phyloP scores from a whole-genome alignment of 2,888 invertebrate species.

The Marronus borbonicus region DNA sequence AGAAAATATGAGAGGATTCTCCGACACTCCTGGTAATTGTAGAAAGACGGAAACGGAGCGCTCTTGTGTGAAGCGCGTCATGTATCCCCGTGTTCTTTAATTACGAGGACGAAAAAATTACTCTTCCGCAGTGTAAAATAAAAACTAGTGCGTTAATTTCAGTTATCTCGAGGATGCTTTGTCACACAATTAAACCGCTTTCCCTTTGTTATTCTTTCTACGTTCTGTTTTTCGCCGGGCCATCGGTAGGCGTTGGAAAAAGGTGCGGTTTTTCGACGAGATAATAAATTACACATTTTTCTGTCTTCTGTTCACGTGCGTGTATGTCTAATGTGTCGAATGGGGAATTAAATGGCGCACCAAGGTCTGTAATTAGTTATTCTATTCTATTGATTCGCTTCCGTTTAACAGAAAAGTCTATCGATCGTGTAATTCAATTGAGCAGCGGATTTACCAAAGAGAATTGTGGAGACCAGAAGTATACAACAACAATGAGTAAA shows the following conservation, averaged over 20 bases:
- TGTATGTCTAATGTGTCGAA: slow-evolving; percentile 2
- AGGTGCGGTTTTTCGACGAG: slow-evolving; percentile 12
- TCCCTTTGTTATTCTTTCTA: slow-evolving; percentile 13
- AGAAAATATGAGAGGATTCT: slow-evolving; percentile 4
- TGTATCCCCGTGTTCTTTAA: background rate
- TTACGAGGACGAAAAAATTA: slow-evolving; percentile 12
- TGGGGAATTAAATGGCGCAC: slow-evolving; percentile 15
- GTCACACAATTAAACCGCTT: slow-evolving; percentile 37
- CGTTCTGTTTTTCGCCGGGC: background rate
- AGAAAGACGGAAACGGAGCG: slow-evolving; percentile 16
- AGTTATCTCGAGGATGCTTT: slow-evolving; percentile 28
- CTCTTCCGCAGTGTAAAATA: background rate
- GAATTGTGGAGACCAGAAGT: no score
- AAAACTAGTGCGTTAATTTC: slow-evolving; percentile 31
- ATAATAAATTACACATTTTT: slow-evolving; percentile 26
- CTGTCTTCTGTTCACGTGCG: slow-evolving; percentile 1
- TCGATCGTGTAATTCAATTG: background rate
- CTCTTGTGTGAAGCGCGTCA: background rate
- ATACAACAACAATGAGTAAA: no score
- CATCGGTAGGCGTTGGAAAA: background rate
- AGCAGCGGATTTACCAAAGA: no score
- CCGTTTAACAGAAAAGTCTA: background rate
- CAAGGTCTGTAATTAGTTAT: slow-evolving; percentile 17
- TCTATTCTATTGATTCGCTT: slow-evolving; percentile 5
- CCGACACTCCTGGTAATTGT: slow-evolving; percentile 2